Evolutionary conservation across 2,888 invertebrate genomes (phyloP), one percentile per base, ranked within the genome.

Genomic region (Lampropteryx suffumata): DNA sequence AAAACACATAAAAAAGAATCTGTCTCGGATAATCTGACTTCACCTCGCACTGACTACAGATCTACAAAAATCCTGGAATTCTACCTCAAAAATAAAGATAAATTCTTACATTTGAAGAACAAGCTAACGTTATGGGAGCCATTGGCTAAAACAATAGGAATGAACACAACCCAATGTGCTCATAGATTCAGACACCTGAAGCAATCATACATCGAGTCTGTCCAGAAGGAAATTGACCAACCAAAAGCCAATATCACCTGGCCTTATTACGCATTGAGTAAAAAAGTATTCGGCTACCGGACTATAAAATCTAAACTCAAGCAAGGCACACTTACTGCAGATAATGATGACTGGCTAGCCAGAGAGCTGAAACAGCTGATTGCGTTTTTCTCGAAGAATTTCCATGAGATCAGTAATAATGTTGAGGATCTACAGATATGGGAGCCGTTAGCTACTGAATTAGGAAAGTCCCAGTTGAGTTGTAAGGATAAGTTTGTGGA

Each of bases 231-330:
- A 46, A 84, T 89, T 0, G 81, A 71, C 3, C 83, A 82, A 50
- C 88, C 89, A 0, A 85, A 85, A 48, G 80, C 78, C 63, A 82
- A 83, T 0, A 83, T 89, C 2, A 63, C 84, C 0, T 89, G 88
- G 89, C 88, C 87, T 0, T 87, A 89, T 42, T 89, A 84, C 7
- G 65, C 71, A 2, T 53, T 85, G 0, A 88, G 88, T 62, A 90
- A 89, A 49, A 90, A 87, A 66, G 85, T 86, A 0, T 90, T 89
- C 12, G 88, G 89, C 0, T 88, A 89, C 47, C 55, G 89, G 61
- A 75, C 79, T 0, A 69, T 89, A 1, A 89, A 85, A 53, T 65
- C 67, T 0, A 86, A 86, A 55, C 59, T 89, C 0, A 84, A 81
- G 35, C 79, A 75, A 14, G 77, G 76, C 0, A 77, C 76, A 56